These are phyloP conservation scores for Scomber colias DNA, from an alignment of 2,113 vertebrate genomes.

Conservation along the genomic window DNA sequence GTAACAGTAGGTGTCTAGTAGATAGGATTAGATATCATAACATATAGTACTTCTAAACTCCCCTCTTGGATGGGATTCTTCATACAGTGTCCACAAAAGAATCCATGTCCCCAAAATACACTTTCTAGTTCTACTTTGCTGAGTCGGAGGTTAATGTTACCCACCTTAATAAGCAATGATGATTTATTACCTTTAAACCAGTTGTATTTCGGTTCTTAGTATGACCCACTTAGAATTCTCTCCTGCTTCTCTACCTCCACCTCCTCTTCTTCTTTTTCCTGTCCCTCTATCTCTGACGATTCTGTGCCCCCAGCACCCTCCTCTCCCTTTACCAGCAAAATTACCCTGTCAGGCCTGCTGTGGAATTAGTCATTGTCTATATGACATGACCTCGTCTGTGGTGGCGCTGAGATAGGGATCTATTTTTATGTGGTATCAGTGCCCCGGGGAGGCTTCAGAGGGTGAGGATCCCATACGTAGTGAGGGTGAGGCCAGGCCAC, in stretches of 20 bases:
- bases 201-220: constrained; percentile 72
- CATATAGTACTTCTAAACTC: constrained; percentile 15
- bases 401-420: constrained; percentile 80
- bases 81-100: constrained; percentile 19
- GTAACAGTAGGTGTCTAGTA: constrained; percentile 3
- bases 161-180: constrained; percentile 75
- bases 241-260: constrained; percentile 54
- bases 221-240: constrained; percentile 78
- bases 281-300: constrained; percentile 67
- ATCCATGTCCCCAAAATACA: constrained; percentile 39
- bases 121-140: constrained; percentile 66
- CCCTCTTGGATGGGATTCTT: constrained; percentile 26
- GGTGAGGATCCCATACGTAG: constrained; percentile 80
- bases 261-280: constrained; percentile 44
- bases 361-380: constrained; percentile 83
- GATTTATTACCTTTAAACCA: constrained; percentile 78
- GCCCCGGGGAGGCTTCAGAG: constrained; percentile 73
- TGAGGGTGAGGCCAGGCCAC: constrained; percentile 80
- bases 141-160: constrained; percentile 58
- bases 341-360: constrained; percentile 75
- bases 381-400: constrained; percentile 81
- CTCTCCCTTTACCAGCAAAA: constrained; percentile 80
- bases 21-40: neutral
- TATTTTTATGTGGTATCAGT: constrained; percentile 83
- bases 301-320: constrained; percentile 60